Percentiles rank a stretch among this genome's conserved stretches.
These are phyloP conservation scores for Deladenus siricidicola DNA, from an alignment of 2,888 invertebrate genomes.

Conservation along the genomic window DNA sequence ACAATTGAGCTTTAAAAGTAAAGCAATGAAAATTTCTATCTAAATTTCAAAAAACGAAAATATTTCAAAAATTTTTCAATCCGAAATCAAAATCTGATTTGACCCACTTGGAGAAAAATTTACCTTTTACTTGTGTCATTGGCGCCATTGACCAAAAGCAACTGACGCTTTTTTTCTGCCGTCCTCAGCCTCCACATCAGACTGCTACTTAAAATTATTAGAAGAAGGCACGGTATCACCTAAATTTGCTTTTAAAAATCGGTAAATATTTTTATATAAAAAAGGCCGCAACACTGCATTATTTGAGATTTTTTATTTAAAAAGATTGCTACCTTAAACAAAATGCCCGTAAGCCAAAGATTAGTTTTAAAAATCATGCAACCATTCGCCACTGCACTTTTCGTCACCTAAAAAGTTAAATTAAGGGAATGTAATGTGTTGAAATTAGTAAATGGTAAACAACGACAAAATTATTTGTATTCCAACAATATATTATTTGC, in stretches of 20 bases:
- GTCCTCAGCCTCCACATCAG: slow-evolving; percentile 40
- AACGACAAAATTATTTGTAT: too few species aligned
- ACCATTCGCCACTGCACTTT: slow-evolving; percentile 34
- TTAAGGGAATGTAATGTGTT: background rate
- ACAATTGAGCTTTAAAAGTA: too few species aligned
- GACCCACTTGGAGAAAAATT: too few species aligned
- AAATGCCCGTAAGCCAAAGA: slow-evolving; percentile 49
- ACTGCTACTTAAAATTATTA: slow-evolving; percentile 40
- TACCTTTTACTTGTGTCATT: slow-evolving; percentile 21
- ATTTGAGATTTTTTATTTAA: too few species aligned
- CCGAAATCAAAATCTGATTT: too few species aligned
- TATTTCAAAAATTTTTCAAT: too few species aligned
- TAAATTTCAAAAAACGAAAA: too few species aligned
- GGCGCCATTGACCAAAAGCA: slow-evolving; percentile 20
- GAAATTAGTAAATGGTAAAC: too few species aligned
- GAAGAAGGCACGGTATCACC: slow-evolving; percentile 47
- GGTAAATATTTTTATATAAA: background rate
- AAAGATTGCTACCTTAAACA: slow-evolving; percentile 36
- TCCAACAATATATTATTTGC: too few species aligned
- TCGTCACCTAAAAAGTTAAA: slow-evolving; percentile 21
- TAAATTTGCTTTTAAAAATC: slow-evolving; percentile 18
- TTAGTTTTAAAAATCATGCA: slow-evolving; percentile 47
- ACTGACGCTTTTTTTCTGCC: slow-evolving; percentile 40
- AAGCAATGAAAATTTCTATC: too few species aligned
- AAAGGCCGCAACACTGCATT: too few species aligned